Evolutionary conservation across 2,113 vertebrate species (phyloP), one percentile per base, ranked within the genome.

Genomic region (Excalfactoria chinensis): DNA sequence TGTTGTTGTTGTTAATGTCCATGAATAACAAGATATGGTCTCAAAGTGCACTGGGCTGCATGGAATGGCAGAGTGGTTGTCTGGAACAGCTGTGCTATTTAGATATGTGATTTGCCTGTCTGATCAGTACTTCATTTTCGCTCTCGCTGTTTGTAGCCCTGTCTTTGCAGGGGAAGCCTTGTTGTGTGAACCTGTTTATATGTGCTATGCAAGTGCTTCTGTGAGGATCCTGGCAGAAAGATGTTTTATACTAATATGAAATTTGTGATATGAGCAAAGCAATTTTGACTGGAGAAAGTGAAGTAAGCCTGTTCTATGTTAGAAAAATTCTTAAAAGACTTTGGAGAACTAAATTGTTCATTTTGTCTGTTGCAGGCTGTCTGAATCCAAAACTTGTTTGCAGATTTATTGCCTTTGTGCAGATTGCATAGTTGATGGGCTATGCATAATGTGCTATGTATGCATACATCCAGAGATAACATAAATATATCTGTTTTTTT

Each of bases 401-500:
- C n/a, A 16, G 70, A 35, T 90, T 58, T 64, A 25, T 80, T 35
- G 5, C 76, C 13, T 32, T 7, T 37, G 32, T 59, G 56, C 48
- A 64, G 51, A 25, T 41, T 58, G 43, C 2, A 0, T 12, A n/a
- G 40, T 32, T 86, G 34, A 48, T 84, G 66, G 71, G 55, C 55
- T 67, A 2, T 48, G 28, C 11, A 1, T 8, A 30, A 55, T 44
- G 10, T 30, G 11, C 41, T 40, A 0, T n/a, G 5, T 58, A 7
- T 25, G 7, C 11, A 7, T 77, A 11, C n/a, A 68, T 71, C 34
- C 43, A 40, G 44, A 55, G 69, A 62, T 81, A 86, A 17, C 26
- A 8, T 73, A 56, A 70, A 44, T 53, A 7, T 3, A 0, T 43
- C 8, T 25, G 13, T 3, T 0, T 56, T 95, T 3, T 0, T 56